These are phyloP conservation scores for Nephila pilipes DNA, from an alignment of 1,140 invertebrate species.

Conservation along the genomic window DNA sequence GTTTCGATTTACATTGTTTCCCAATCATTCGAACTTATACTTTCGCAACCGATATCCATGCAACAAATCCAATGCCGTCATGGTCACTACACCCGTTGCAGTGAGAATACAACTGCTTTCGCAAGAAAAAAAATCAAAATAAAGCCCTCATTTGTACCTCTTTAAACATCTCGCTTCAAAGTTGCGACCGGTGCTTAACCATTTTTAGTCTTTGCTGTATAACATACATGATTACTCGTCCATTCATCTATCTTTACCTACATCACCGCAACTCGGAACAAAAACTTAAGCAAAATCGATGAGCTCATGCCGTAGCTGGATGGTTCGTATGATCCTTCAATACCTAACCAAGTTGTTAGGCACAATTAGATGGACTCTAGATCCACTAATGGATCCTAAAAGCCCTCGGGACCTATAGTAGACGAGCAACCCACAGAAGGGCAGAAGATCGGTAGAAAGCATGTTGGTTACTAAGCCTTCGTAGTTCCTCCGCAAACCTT, in stretches of 20 bases:
- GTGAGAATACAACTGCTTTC: slow-evolving; percentile 19
- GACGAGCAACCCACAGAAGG: slow-evolving; percentile 49
- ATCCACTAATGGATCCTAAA: slow-evolving; percentile 67
- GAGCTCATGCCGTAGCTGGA: slow-evolving; percentile 22
- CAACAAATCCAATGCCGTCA: neutral
- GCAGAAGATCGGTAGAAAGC: slow-evolving; percentile 60
- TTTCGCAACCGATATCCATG: neutral
- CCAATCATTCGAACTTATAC: neutral
- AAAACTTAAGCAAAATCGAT: slow-evolving; percentile 66
- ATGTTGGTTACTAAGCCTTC: slow-evolving; percentile 64
- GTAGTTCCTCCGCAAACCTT: slow-evolving; percentile 46
- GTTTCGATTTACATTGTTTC: neutral
- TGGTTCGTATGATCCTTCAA: slow-evolving; percentile 60
- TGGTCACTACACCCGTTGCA: neutral
- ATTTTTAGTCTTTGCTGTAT: slow-evolving; percentile 27
- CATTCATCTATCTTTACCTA: slow-evolving; percentile 66
- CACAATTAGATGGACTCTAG: slow-evolving; percentile 54
- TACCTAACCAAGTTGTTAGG: slow-evolving; percentile 66
- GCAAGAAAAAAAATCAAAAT: neutral
- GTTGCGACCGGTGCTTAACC: slow-evolving; percentile 48
- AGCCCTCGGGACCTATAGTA: slow-evolving; percentile 39
- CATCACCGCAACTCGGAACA: slow-evolving; percentile 40
- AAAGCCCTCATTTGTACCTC: neutral
- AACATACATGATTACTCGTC: slow-evolving; percentile 47
- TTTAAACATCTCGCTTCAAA: slow-evolving; percentile 11